Evolutionary conservation across 2,888 invertebrate genomes (phyloP).

Genomic region (Dryadula phaetusa): DNA sequence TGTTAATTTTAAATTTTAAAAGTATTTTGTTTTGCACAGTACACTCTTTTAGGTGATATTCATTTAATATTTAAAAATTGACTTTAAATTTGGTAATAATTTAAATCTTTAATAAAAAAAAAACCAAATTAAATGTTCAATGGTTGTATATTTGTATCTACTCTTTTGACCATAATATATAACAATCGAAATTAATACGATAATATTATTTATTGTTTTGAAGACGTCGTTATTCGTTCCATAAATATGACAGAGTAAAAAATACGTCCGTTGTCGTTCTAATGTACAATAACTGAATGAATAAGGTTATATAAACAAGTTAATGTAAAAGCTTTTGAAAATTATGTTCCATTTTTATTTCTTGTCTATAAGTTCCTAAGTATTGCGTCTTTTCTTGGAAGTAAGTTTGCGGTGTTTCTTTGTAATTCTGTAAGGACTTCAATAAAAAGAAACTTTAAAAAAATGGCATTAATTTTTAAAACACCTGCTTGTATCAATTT

Average conservation of each 20-base stretch:
- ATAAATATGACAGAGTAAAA: constrained; percentile 23
- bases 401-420: background rate
- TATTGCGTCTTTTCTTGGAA: background rate
- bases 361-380: background rate
- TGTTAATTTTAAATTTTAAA: background rate
- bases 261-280: constrained; percentile 32
- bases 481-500: background rate
- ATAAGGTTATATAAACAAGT: constrained; percentile 23
- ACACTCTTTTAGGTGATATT: background rate
- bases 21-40: background rate
- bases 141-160: too few relatives aligned
- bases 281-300: constrained; percentile 28
- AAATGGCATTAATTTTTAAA: background rate
- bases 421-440: background rate
- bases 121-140: too few relatives aligned
- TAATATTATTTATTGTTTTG: constrained; percentile 66
- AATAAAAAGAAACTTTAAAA: background rate
- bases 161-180: constrained; percentile 40
- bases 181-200: constrained; percentile 49
- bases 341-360: background rate
- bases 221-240: constrained; percentile 47
- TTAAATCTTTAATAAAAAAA: too few relatives aligned
- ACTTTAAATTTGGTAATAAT: too few relatives aligned
- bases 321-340: background rate
- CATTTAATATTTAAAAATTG: too few relatives aligned